These are phyloP conservation scores for Mormyrus hasselquistii DNA, from an alignment of 2,797 vertebrate genomes.

Conservation along the genomic window DNA sequence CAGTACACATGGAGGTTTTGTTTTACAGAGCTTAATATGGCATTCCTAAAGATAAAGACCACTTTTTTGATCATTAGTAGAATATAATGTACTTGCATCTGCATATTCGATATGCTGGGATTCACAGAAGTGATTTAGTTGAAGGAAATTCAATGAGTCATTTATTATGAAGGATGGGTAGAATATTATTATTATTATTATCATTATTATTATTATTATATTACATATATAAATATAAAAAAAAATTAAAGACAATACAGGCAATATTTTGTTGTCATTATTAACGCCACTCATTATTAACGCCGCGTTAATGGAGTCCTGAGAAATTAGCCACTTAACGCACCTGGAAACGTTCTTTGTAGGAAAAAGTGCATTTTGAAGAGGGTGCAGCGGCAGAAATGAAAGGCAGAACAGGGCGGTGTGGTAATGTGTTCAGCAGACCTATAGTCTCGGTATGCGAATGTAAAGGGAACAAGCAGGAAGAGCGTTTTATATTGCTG, in stretches of 20 bases:
- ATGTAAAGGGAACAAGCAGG: conserved; percentile 40
- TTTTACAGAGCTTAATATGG: not conserved
- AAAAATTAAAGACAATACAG: not conserved
- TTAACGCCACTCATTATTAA: not conserved
- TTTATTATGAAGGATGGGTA: not conserved
- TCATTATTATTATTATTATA: not conserved
- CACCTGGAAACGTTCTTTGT: conserved; percentile 24
- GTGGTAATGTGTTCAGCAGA: conserved; percentile 42
- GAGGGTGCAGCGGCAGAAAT: not conserved
- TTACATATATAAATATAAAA: not conserved
- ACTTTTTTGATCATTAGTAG: not conserved
- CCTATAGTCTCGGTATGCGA: conserved; percentile 34
- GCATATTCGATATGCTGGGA: not conserved
- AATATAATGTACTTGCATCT: not conserved
- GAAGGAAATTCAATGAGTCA: not conserved
- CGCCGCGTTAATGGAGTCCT: not conserved
- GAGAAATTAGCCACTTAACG: not conserved
- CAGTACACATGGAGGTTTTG: not conserved
- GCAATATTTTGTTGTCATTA: not conserved
- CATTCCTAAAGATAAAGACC: not conserved
- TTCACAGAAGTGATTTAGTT: not conserved
- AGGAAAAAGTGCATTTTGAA: not conserved
- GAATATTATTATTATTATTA: not conserved
- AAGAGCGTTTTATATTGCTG: conserved; percentile 28
- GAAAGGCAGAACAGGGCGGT: conserved; percentile 18